Evolutionary conservation across 2,797 vertebrate genomes (phyloP).

Genomic region (Gila robusta): DNA sequence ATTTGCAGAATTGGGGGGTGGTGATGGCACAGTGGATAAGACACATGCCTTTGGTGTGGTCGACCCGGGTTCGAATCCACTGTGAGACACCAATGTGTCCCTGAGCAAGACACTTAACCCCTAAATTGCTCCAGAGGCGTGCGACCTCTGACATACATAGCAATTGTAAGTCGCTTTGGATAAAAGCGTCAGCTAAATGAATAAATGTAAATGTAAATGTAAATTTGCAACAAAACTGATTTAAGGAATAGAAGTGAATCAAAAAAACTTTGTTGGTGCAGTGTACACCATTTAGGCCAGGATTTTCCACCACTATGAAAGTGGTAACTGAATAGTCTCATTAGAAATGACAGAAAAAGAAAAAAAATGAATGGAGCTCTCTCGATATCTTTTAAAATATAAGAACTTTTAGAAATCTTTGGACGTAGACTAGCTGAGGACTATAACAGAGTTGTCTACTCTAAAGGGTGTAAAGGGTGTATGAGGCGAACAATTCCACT

Average conservation of each 20-base stretch:
- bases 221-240: neutral
- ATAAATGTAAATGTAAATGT: too few species aligned
- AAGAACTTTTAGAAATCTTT: constrained; percentile 10
- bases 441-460: constrained; percentile 3
- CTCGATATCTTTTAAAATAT: constrained; percentile 2
- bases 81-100: too few species aligned
- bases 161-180: too few species aligned
- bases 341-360: neutral
- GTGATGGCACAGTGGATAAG: too few species aligned
- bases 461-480: neutral
- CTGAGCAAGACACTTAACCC: too few species aligned
- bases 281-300: neutral
- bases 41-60: too few species aligned
- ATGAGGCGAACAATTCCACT: neutral
- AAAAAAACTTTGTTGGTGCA: neutral
- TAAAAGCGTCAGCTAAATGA: too few species aligned
- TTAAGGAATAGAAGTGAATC: neutral
- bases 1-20: too few species aligned
- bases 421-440: neutral
- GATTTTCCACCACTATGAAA: neutral
- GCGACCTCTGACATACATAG: too few species aligned
- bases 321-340: neutral
- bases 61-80: too few species aligned
- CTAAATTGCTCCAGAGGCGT: too few species aligned
- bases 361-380: neutral